A percentile compares a stretch with the other conserved stretches of the same genome.
These are phyloP conservation scores for Mechanitis mazaeus DNA, from an alignment of 2,888 invertebrate species.

Conservation along the genomic window DNA sequence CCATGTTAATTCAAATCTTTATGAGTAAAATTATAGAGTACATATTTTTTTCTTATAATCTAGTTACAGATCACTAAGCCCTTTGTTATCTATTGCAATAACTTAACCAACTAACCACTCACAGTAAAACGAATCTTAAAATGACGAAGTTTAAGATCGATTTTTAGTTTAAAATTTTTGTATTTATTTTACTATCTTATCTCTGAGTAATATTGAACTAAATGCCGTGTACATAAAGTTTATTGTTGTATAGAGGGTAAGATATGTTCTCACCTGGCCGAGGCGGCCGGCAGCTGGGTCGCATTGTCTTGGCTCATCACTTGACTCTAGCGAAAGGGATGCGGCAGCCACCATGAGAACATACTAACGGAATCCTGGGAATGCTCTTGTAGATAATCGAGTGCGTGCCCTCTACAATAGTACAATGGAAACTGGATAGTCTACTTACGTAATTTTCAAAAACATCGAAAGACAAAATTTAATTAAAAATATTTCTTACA, in stretches of 20 bases:
- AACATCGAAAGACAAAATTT: constrained; percentile 4
- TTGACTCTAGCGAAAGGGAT: constrained; percentile 74
- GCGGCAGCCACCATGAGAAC: constrained; percentile 61
- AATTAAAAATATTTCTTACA: neutral
- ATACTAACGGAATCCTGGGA: constrained; percentile 61
- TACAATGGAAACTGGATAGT: constrained; percentile 60
- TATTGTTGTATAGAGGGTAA: constrained; percentile 30
- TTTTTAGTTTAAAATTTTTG: constrained; percentile 40
- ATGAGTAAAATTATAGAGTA: constrained; percentile 30
- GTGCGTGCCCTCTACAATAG: constrained; percentile 31
- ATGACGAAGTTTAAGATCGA: constrained; percentile 41
- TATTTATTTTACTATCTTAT: constrained; percentile 35
- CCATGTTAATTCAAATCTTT: neutral
- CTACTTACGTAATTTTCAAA: constrained; percentile 13
- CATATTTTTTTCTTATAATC: constrained; percentile 54
- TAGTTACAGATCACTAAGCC: constrained; percentile 67
- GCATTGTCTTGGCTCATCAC: constrained; percentile 64
- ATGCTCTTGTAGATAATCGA: constrained; percentile 52
- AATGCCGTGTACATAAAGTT: constrained; percentile 29
- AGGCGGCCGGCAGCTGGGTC: constrained; percentile 50
- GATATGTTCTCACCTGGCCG: constrained; percentile 60
- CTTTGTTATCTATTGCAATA: constrained; percentile 64
- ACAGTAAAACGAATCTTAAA: constrained; percentile 42
- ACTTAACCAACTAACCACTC: constrained; percentile 37
- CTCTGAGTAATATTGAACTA: constrained; percentile 26